Percentiles rank a stretch among this genome's conserved stretches.
These are phyloP conservation scores for Corythornis madagascariensis DNA, from an alignment of 2,113 vertebrate genomes.

Conservation along the genomic window DNA sequence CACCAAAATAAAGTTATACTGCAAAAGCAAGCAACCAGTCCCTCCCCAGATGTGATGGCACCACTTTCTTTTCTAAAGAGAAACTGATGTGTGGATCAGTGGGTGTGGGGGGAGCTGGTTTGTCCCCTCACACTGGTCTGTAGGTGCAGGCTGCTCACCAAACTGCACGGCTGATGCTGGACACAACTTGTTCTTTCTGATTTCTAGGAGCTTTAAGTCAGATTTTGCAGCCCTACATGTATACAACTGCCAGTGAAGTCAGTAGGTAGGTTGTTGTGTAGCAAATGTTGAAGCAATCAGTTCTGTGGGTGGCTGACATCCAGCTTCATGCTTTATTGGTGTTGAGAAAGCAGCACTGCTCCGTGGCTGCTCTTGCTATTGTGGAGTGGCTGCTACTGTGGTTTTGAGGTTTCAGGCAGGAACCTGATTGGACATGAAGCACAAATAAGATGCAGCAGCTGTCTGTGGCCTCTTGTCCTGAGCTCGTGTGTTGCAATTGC, in stretches of 20 bases:
- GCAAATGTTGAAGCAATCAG: neutral
- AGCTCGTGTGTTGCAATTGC: neutral
- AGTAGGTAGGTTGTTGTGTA: neutral
- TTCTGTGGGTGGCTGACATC: neutral
- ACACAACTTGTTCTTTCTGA: neutral
- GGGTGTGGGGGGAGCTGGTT: neutral
- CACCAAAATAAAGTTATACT: neutral
- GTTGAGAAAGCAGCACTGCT: neutral
- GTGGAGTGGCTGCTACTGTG: neutral
- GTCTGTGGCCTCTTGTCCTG: neutral
- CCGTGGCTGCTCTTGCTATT: neutral
- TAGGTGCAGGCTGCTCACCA: neutral
- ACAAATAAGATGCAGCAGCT: slow-evolving; percentile 19
- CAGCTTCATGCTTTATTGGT: slow-evolving; percentile 26
- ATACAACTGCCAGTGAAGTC: neutral
- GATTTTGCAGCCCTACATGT: neutral
- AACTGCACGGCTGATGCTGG: neutral
- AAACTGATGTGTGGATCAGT: neutral
- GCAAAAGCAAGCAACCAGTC: neutral
- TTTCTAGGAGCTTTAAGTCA: neutral
- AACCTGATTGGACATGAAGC: neutral
- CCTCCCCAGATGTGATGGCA: neutral
- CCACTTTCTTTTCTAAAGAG: neutral
- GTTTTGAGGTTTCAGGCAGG: slow-evolving; percentile 46
- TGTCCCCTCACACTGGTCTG: neutral